Evolutionary conservation across 2,797 vertebrate species (phyloP).

Genomic region (Gymnoscopelus microlampas): DNA sequence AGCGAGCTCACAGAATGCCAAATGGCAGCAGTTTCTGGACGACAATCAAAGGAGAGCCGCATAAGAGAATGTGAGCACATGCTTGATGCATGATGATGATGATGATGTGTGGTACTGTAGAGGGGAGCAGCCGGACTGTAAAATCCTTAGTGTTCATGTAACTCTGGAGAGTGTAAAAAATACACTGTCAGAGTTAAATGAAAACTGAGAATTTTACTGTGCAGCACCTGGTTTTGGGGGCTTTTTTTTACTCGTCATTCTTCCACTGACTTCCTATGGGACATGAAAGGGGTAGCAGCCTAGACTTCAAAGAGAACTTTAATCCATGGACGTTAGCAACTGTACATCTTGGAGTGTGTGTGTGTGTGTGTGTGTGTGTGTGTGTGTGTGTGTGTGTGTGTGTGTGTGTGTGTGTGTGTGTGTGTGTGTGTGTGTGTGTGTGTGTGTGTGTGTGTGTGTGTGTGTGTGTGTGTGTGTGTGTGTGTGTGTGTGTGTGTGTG

Average conservation of each 20-base stretch:
- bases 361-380: neutral
- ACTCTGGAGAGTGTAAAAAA: neutral
- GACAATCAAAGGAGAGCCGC: slow-evolving; percentile 35
- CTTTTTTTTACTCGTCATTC: slow-evolving; percentile 28
- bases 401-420: too few relatives aligned
- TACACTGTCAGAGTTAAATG: neutral
- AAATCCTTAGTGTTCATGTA: too few relatives aligned
- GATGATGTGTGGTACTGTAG: slow-evolving; percentile 19
- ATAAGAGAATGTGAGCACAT: slow-evolving; percentile 7
- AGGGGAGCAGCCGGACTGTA: neutral
- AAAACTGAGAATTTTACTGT: neutral
- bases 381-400: neutral
- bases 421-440: too few relatives aligned
- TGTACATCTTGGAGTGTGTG: slow-evolving; percentile 29
- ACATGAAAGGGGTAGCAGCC: slow-evolving; percentile 37
- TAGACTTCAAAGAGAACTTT: slow-evolving; percentile 56
- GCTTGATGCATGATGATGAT: neutral
- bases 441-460: neutral
- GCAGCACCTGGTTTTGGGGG: slow-evolving; percentile 37
- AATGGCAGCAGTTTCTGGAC: slow-evolving; percentile 27
- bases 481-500: too few relatives aligned
- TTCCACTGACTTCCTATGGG: slow-evolving; percentile 25
- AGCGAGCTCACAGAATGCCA: slow-evolving; percentile 13
- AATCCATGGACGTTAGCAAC: slow-evolving; percentile 51
- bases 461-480: too few relatives aligned